These are phyloP conservation scores for Oncopodura yosiiana DNA, from an alignment of 1,140 invertebrate genomes.

Conservation along the genomic window DNA sequence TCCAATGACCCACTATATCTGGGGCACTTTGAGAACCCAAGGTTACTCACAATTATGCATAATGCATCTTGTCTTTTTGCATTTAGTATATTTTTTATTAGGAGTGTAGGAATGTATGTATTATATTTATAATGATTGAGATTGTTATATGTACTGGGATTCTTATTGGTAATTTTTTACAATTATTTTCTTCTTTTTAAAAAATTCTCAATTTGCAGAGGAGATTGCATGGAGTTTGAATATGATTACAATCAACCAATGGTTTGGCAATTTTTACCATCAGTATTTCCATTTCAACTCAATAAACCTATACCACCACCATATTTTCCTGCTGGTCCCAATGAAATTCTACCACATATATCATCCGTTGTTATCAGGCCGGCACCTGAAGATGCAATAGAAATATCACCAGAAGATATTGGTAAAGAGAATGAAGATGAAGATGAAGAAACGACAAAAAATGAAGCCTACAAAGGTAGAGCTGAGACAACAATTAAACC, in stretches of 20 bases:
- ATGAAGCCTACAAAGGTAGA: too few relatives aligned
- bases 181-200: too few relatives aligned
- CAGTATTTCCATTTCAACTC: background rate
- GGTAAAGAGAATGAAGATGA: constrained; percentile 10
- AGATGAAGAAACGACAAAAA: background rate
- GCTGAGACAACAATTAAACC: too few relatives aligned
- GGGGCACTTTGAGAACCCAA: background rate
- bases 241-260: constrained; percentile 16
- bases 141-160: too few relatives aligned
- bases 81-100: too few relatives aligned
- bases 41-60: too few relatives aligned
- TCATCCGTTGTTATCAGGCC: background rate
- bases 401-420: constrained; percentile 9
- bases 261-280: constrained; percentile 32
- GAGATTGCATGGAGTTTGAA: constrained; percentile 27
- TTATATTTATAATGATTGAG: background rate
- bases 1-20: background rate
- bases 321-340: background rate
- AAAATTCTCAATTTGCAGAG: too few relatives aligned
- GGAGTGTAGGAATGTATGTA: background rate
- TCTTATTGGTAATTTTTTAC: background rate
- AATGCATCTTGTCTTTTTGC: too few relatives aligned
- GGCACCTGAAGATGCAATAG: background rate
- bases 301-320: background rate
- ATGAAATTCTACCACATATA: background rate